Base-by-base conservation (phyloP, 2,888 invertebrate species). In the Catocala nupta region DNA sequence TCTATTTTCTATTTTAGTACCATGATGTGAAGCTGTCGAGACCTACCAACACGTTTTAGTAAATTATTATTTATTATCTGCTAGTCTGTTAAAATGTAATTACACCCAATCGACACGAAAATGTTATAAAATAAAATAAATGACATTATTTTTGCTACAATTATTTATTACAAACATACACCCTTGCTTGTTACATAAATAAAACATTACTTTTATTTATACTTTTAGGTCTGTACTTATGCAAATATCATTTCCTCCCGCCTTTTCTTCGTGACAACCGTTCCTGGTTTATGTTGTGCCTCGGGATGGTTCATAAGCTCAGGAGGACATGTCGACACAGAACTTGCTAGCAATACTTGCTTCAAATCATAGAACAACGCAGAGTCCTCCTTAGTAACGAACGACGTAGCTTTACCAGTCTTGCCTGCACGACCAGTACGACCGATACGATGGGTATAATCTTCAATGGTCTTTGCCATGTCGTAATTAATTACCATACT, bases 401-500 rank as follows among this genome's bases (percentile, higher is more conserved):
- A 99, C 11, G 98, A 97, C 71, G 99, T 97, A 13, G 99, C 99
- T 78, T 97, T 96, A 92, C 99, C 99, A 80, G 97, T 97, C 91
- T 99, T 99, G 54, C 99, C 99, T 0, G 99, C 99, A 94, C 99
- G 98, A 81, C 99, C 99, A 0, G 99, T 99, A 95, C 99, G 97
- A 88, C 99, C 99, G 84, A 99, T 99, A 95, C 99, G 97, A 96
- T 99, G 98, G 0, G 98, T 98, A 83, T 98, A 98, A 91, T 98
- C 98, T 95, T 99, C 99, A 82, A 99, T 99, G 13, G 97, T 96
- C 91, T 99, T 99, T 0, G 99, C 99, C 99, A 99, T 99, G 87
- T 99, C 99, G 83, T 99, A 99, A 90, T 99, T 99, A 81, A 99
- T 98, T 70, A 99, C 99, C 92, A 99, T 95, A 7, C 99, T 99